Evolutionary conservation across 2,888 invertebrate genomes (phyloP).

Genomic region (Xanthorhoe designata): DNA sequence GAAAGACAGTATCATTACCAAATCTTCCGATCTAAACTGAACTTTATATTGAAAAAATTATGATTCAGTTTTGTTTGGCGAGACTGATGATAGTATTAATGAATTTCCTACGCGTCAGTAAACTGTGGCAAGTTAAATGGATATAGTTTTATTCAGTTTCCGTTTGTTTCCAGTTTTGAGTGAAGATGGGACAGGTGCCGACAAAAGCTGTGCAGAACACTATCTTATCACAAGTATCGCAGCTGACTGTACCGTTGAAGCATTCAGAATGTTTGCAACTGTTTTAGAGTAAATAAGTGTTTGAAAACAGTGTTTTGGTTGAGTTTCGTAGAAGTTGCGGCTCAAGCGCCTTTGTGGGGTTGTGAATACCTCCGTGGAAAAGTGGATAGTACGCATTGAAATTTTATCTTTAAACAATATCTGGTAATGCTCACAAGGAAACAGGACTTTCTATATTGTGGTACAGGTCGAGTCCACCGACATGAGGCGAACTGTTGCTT

Average conservation of each 20-base stretch:
- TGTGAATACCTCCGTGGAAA: constrained; percentile 2
- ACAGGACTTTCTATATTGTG: background rate
- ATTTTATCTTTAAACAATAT: constrained; percentile 7
- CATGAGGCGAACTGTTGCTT: background rate
- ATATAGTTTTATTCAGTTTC: constrained; percentile 47
- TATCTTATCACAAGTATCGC: background rate
- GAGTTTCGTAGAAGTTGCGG: constrained; percentile 12
- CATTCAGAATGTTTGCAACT: constrained; percentile 8
- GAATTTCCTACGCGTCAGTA: constrained; percentile 37
- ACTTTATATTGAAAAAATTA: constrained; percentile 19
- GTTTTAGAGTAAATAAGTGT: constrained; percentile 6
- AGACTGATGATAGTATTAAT: constrained; percentile 42
- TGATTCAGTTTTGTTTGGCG: constrained; percentile 24
- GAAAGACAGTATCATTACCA: constrained; percentile 17
- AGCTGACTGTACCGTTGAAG: constrained; percentile 4
- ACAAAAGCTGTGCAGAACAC: background rate
- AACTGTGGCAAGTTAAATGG: constrained; percentile 49
- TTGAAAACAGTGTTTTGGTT: constrained; percentile 13
- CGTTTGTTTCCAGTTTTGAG: constrained; percentile 36
- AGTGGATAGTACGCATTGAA: background rate
- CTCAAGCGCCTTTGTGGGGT: constrained; percentile 10
- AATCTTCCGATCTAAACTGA: constrained; percentile 3
- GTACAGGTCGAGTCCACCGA: background rate
- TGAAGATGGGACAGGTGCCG: constrained; percentile 32
- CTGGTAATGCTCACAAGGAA: background rate